Base-by-base conservation (phyloP, 1,140 invertebrate genomes). In the Diprion similis region DNA sequence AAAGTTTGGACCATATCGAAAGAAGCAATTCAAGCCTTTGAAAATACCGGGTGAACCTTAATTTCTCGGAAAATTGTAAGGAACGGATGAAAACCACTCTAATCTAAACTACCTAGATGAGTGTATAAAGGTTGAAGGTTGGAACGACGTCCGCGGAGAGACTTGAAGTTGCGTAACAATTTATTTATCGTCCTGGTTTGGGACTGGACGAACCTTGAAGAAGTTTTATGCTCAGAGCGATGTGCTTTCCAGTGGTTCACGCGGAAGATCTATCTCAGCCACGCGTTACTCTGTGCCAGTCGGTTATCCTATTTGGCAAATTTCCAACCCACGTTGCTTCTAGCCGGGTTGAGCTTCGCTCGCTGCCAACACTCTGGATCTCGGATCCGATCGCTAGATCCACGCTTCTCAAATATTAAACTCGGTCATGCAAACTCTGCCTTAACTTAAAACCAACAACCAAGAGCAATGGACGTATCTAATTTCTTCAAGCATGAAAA, bases 21-120 rank as follows among this genome's bases (percentile, higher is more conserved):
- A 46, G 13, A 19, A n/a, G 47, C 46, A 13, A 64, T 71, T 76
- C 73, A 70, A 71, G 65, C 72, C 24, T 1, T 37, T 37, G 69
- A 24, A 76, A 78, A 51, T 64, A 73, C 66, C 71, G 77, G 45
- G 6, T 6, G 24, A 37, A 37, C 24, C 24, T 37, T 37, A 37
- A 37, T 1, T 37, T 37, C 2, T 37, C 24, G 24, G 6, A 37
- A 37, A 37, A 37, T 37, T 37, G 2, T 6, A 37, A 37, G 24
- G 24, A 1, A 37, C 24, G 24, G 24, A 37, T 37, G 24, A 37
- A 6, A 37, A 37, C 24, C 24, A 37, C 24, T 37, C 24, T 37
- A 37, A 37, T 37, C 24, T 1, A 37, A 37, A 37, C 24, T 6
- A 37, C 24, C 24, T 37, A 37, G 24, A 37, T 3, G 24, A 37